Base-by-base conservation (phyloP, 2,888 invertebrate species). In the Machimus rusticus region DNA sequence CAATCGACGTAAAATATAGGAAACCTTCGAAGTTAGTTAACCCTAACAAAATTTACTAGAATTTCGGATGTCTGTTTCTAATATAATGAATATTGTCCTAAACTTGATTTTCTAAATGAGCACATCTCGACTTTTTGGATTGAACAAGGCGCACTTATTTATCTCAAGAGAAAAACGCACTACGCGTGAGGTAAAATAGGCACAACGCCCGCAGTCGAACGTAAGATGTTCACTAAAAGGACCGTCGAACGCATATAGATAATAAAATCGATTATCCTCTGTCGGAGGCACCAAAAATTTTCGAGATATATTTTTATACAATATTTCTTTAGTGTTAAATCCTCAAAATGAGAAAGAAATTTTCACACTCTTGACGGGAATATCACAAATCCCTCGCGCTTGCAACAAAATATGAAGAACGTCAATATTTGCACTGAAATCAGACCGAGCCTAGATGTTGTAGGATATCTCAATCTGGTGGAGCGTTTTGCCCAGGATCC, bases 351-450 rank as follows among this genome's bases (percentile, higher is more conserved):
- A 51, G 51, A 51, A n/a, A 14, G 28, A 23, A 34, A 19, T 66
- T 66, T 66, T 66, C 66, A 66, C 66, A 66, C 66, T 51, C 51
- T 66, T 66, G 66, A 66, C 28, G 66, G 66, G 66, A 66, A 66
- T 66, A 66, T 28, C 28, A 66, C 28, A 66, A 66, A 66, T 28
- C 66, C 66, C 66, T 19, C 66, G 66, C 66, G 66, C 28, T 76
- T 37, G 28, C 37, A 74, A 39, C 23, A 57, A 84, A 84, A 66
- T 66, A 37, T 84, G 66, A 78, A 84, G 88, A 87, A 88, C 88
- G 88, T 88, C 88, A 88, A 88, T 88, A 88, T 88, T 88, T 88
- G 88, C 88, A 88, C 88, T 88, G 88, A 88, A 88, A 87, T 77
- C 87, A 85, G 87, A 87, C 66, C 88, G 39, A 66, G 23, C 28